Evolutionary conservation across 1,140 invertebrate genomes (phyloP).

Genomic region (Cyrtorhinus lividipennis): DNA sequence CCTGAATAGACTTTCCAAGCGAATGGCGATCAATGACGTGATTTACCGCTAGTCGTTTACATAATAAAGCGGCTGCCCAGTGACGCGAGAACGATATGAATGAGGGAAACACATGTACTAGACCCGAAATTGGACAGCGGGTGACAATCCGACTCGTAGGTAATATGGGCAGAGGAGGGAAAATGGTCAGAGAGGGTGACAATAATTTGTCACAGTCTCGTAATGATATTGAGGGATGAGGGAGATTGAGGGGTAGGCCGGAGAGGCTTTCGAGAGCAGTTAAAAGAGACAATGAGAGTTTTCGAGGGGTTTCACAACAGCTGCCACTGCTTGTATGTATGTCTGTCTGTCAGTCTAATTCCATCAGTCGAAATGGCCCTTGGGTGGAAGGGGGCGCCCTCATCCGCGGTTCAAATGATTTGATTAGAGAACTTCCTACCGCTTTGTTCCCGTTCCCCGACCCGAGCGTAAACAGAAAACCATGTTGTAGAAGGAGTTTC

Average conservation of each 20-base stretch:
- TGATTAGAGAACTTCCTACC: slow-evolving; percentile 2
- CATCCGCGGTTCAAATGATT: neutral
- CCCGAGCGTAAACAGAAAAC: neutral
- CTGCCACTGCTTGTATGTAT: slow-evolving; percentile 6
- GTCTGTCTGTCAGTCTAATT: slow-evolving; percentile 5
- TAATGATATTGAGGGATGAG: slow-evolving; percentile 4
- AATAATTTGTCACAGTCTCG: slow-evolving; percentile 1
- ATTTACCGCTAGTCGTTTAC: too few species aligned
- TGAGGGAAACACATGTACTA: neutral
- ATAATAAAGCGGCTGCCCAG: neutral
- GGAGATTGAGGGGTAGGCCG: neutral
- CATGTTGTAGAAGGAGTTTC: too few species aligned
- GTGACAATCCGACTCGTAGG: neutral
- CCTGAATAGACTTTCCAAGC: too few species aligned
- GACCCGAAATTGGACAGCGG: neutral
- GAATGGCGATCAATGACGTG: too few species aligned
- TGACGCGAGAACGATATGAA: neutral
- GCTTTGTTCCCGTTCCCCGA: neutral
- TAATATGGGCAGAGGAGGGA: neutral
- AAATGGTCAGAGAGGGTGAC: neutral
- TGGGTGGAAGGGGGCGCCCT: neutral
- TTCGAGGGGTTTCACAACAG: slow-evolving; percentile 3
- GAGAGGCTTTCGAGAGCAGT: neutral
- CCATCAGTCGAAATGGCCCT: slow-evolving; percentile 2
- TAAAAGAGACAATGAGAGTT: slow-evolving; percentile 10